Percentiles rank a stretch among this genome's conserved stretches.
Evolutionary conservation across 2,888 invertebrate genomes (phyloP).

Genomic region (Poecilus cupreus): DNA sequence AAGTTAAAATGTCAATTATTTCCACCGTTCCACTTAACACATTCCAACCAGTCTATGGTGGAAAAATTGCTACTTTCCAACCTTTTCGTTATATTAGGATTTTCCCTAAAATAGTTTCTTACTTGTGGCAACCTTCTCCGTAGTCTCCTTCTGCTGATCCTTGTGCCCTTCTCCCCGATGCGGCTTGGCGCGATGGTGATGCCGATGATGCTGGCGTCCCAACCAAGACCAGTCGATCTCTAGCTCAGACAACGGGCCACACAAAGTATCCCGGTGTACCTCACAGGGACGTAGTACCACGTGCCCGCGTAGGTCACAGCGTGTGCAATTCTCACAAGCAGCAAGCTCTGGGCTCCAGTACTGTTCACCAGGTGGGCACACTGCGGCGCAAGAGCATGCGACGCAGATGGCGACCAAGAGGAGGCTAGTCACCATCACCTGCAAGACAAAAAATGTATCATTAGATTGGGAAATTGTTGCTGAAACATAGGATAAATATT

Average conservation of each 20-base stretch:
- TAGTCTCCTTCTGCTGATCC: neutral
- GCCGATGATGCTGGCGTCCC: slow-evolving; percentile 70
- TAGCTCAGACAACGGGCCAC: slow-evolving; percentile 81
- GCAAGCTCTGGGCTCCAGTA: slow-evolving; percentile 82
- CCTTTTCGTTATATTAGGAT: too few species aligned
- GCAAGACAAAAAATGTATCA: slow-evolving; percentile 65
- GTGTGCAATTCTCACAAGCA: slow-evolving; percentile 82
- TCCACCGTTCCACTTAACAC: too few species aligned
- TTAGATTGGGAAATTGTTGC: too few species aligned
- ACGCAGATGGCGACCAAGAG: slow-evolving; percentile 62
- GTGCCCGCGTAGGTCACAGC: slow-evolving; percentile 76
- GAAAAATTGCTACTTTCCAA: too few species aligned
- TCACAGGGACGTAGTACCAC: slow-evolving; percentile 85
- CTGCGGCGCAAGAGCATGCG: slow-evolving; percentile 62
- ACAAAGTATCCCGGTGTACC: slow-evolving; percentile 83
- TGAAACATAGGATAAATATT: too few species aligned
- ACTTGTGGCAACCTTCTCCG: slow-evolving; percentile 2
- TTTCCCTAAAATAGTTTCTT: neutral
- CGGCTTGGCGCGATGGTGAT: slow-evolving; percentile 44
- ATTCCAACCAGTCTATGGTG: too few species aligned
- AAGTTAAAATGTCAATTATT: too few species aligned
- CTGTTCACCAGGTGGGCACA: slow-evolving; percentile 75
- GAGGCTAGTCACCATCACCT: slow-evolving; percentile 69
- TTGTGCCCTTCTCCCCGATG: neutral
- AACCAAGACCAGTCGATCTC: slow-evolving; percentile 79